Conservation (phyloP, 2,797 vertebrate genomes). For the Eulemur albifrons region DNA sequence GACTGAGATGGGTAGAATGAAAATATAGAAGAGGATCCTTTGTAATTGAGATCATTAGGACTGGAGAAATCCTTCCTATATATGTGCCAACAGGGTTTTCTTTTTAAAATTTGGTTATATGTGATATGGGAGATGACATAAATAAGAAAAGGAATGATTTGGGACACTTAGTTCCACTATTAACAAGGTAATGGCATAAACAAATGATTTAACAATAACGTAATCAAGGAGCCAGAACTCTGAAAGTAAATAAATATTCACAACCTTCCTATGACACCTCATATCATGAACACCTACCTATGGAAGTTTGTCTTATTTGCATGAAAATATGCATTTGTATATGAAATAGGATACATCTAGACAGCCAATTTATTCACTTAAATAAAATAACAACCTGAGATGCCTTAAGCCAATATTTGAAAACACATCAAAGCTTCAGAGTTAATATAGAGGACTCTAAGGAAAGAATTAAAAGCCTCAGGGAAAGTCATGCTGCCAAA, state of each 20-base stretch:
- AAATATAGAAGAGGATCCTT: neutral
- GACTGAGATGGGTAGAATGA: neutral
- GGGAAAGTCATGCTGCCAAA: constrained; percentile 59
- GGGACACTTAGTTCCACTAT: constrained; percentile 8
- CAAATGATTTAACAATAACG: constrained; percentile 48
- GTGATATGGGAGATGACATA: neutral
- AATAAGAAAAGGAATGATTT: constrained; percentile 33
- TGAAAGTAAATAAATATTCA: constrained; percentile 39
- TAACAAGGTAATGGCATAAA: constrained; percentile 21
- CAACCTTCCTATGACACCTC: neutral
- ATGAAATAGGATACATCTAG: constrained; percentile 52
- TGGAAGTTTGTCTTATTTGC: constrained; percentile 44
- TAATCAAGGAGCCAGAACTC: constrained; percentile 41
- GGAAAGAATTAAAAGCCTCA: constrained; percentile 65
- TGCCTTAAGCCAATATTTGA: constrained; percentile 65
- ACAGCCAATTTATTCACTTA: constrained; percentile 60
- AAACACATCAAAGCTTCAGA: constrained; percentile 68
- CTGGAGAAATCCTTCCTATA: neutral
- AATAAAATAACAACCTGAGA: constrained; percentile 58
- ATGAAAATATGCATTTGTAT: constrained; percentile 35
- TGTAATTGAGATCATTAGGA: neutral
- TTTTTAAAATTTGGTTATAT: neutral
- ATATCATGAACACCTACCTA: constrained; percentile 15
- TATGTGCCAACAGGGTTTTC: neutral
- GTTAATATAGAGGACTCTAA: constrained; percentile 48